These are phyloP conservation scores for Diogma glabrata DNA, from an alignment of 2,888 invertebrate species.

Conservation along the genomic window DNA sequence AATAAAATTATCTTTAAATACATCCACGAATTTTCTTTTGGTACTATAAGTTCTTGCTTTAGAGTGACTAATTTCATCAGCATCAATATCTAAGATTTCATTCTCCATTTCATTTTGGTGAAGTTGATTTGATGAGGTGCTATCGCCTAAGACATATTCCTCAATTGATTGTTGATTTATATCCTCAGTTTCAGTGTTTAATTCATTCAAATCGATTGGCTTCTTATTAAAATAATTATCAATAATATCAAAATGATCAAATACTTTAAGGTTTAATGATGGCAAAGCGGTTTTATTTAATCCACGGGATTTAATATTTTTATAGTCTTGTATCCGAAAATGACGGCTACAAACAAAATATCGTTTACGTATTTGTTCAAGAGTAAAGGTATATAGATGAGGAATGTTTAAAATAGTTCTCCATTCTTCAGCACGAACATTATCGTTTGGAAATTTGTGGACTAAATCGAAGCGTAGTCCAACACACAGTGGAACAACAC, in stretches of 20 bases:
- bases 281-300: slow-evolving; percentile 25
- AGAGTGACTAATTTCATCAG: too few species aligned
- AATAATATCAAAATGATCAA: slow-evolving; percentile 12
- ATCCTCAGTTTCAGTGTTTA: too few species aligned
- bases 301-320: slow-evolving; percentile 21
- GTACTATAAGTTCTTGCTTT: too few species aligned
- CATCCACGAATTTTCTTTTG: too few species aligned
- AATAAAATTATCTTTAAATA: too few species aligned
- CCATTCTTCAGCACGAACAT: slow-evolving; percentile 19
- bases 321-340: slow-evolving; percentile 24
- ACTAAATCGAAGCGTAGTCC: slow-evolving; percentile 23
- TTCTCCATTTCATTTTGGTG: too few species aligned
- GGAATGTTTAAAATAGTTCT: slow-evolving; percentile 17
- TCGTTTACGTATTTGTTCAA: slow-evolving; percentile 16
- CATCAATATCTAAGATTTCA: too few species aligned
- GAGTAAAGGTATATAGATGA: slow-evolving; percentile 13
- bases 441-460: slow-evolving; percentile 23
- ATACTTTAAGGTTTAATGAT: slow-evolving; percentile 20
- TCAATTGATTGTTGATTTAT: too few species aligned
- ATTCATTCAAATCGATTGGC: too few species aligned
- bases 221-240: too few species aligned
- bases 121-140: too few species aligned
- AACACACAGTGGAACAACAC: slow-evolving; percentile 21
- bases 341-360: slow-evolving; percentile 24
- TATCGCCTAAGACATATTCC: too few species aligned